Base-by-base conservation (phyloP, 2,797 vertebrate genomes). In the Ctenopoma multispine region DNA sequence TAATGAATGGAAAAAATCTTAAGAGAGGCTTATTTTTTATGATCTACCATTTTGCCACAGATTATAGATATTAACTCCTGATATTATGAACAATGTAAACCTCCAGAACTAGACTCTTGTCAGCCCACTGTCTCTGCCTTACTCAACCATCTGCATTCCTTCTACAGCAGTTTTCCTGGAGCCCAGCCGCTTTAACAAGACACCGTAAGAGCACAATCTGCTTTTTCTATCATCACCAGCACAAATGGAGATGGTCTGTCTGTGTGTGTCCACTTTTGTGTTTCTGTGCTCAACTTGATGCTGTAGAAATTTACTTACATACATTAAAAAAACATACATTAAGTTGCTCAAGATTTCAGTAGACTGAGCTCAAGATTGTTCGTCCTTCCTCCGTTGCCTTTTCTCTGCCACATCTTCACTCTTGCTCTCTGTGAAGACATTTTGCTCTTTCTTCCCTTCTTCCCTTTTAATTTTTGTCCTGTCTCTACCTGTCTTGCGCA, bases 401-500 rank as follows among this genome's bases (percentile, higher is more conserved):
- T 50, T 46, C 4, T 70, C 40, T 71, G 38, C 69, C 70, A 80
- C 63, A 86, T 78, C 67, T 55, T 71, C 70, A 72, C 5, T 49
- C 57, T 81, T 59, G 23, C 36, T 18, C 61, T 60, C 17, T 5
- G 6, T 53, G n/a, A 1, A 55, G 63, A 17, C 51, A 72, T 41
- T 63, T 74, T 18, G 6, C 38, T 54, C 12, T 41, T 20, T 21
- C 51, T 63, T 21, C 7, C 14, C 40, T 23, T 5, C 31, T 36
- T 5, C 29, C n/a, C 27, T 40, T 44, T 70, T 76, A 24, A 71
- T 72, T 76, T 81, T n/a, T 24, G 55, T 89, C 91, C 84, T 93
- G 90, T 92, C 90, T 86, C 87, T 93, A 89, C 92, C 90, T 93
- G 93, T 74, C 83, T 74, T 63, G 40, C 15, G 69, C 87, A 93